Evolutionary conservation across 2,888 invertebrate species (phyloP).

Genomic region (Dynastes maya): DNA sequence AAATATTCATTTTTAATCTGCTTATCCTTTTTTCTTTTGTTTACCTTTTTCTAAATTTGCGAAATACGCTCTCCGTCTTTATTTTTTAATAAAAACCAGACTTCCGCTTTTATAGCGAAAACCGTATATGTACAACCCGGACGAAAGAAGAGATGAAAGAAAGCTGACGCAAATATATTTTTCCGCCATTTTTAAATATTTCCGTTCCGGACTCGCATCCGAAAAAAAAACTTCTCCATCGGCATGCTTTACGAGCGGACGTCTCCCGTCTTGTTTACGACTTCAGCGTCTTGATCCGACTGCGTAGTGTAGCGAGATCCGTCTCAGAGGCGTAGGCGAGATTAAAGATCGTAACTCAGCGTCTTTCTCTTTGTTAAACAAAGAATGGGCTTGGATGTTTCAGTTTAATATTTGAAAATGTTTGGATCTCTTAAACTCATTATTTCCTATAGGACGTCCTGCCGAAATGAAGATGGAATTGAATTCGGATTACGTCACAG

Average conservation of each 20-base stretch:
- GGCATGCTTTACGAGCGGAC: slow-evolving; percentile 19
- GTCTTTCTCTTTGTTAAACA: too few relatives aligned
- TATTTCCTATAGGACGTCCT: background rate
- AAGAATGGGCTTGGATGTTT: too few relatives aligned
- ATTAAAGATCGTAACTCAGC: background rate
- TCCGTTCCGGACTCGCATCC: background rate
- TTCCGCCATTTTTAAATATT: slow-evolving; percentile 32
- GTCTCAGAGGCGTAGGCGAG: slow-evolving; percentile 14
- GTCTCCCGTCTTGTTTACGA: slow-evolving; percentile 21
- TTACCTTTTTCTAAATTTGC: background rate
- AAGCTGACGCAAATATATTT: slow-evolving; percentile 33
- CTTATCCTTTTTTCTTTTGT: background rate
- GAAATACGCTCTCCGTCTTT: background rate
- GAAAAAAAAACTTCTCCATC: background rate
- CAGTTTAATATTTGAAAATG: too few relatives aligned
- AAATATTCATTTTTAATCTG: too few relatives aligned
- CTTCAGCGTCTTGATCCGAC: slow-evolving; percentile 7
- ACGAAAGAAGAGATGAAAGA: background rate
- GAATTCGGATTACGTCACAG: background rate
- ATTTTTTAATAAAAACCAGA: slow-evolving; percentile 17
- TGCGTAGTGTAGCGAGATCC: background rate
- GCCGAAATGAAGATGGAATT: background rate
- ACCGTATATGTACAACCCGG: background rate
- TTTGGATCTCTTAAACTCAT: too few relatives aligned
- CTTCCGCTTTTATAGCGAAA: slow-evolving; percentile 23